Percentiles rank a stretch among this genome's conserved stretches.
Conservation (phyloP, 92 coral and sea anemone species). For the Phenganax subtilis region DNA sequence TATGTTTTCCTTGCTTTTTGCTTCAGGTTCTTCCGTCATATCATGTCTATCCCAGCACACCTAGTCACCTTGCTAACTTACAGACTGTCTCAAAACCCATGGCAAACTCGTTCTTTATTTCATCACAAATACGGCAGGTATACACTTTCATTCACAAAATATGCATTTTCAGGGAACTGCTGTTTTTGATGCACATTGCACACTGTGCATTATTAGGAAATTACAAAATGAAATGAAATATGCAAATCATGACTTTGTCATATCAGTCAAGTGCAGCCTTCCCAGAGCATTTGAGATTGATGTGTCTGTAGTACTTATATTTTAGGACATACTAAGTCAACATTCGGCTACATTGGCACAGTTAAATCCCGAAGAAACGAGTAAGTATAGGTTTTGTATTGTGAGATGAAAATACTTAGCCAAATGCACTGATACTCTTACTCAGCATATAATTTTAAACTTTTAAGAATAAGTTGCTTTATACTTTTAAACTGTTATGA, state of each 20-base stretch:
- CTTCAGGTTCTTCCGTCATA: slow-evolving; percentile 79
- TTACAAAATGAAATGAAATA: no score
- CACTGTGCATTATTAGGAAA: neutral
- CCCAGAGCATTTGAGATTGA: no score
- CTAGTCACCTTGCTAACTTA: slow-evolving; percentile 88
- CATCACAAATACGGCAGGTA: slow-evolving; percentile 84
- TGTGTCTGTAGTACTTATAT: neutral
- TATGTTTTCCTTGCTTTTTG: neutral
- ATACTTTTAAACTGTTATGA: no score
- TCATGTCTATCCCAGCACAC: slow-evolving; percentile 84
- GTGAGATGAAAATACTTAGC: no score
- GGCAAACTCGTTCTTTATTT: slow-evolving; percentile 87
- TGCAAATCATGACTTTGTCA: neutral
- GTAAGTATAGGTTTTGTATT: slow-evolving; percentile 47
- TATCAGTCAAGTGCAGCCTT: neutral
- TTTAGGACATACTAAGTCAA: slow-evolving; percentile 81
- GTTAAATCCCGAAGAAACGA: slow-evolving; percentile 83
- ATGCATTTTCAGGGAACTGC: no score
- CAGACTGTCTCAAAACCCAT: slow-evolving; percentile 70
- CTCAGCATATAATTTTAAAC: no score
- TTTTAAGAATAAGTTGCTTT: no score
- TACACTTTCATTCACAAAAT: neutral
- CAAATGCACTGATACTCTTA: no score
- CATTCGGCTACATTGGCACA: slow-evolving; percentile 86
- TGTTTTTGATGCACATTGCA: neutral